Conservation (phyloP, 2,797 vertebrate species). For the Xerus rutilus region DNA sequence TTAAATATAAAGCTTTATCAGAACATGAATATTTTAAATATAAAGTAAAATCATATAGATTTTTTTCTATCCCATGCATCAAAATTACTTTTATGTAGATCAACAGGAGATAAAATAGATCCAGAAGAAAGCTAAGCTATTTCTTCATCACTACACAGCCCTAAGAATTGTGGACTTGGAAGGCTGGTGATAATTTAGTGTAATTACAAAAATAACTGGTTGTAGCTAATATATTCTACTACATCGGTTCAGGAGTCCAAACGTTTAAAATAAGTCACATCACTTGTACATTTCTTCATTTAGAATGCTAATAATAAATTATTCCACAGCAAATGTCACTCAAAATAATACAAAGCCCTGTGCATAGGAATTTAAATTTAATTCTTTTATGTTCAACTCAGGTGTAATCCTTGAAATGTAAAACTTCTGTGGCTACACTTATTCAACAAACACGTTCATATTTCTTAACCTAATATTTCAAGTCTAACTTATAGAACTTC, state of each 20-base stretch:
- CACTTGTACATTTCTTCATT: not conserved
- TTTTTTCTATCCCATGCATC: not conserved
- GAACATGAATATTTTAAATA: not conserved
- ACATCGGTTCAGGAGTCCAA: rapidly evolving
- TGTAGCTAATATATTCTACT: too few relatives aligned
- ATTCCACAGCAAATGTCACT: not conserved
- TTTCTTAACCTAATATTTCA: not conserved
- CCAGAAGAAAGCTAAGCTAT: not conserved
- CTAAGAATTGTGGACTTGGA: rapidly evolving
- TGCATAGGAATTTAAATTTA: not conserved
- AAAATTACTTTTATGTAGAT: not conserved
- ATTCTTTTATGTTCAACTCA: not conserved
- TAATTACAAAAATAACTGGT: not conserved
- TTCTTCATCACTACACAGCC: rapidly evolving
- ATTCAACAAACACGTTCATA: not conserved
- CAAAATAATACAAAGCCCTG: not conserved
- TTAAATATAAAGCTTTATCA: not conserved
- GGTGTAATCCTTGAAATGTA: not conserved
- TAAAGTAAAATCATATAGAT: not conserved
- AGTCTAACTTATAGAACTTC: too few relatives aligned
- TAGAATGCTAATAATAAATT: not conserved
- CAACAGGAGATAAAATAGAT: too few relatives aligned
- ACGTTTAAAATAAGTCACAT: not conserved
- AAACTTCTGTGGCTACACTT: not conserved
- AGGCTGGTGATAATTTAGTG: not conserved